Percentiles rank a stretch among this genome's conserved stretches.
phyloP scores from a whole-genome alignment of 2,888 invertebrate genomes.

The Orthonychiurus folsomi region DNA sequence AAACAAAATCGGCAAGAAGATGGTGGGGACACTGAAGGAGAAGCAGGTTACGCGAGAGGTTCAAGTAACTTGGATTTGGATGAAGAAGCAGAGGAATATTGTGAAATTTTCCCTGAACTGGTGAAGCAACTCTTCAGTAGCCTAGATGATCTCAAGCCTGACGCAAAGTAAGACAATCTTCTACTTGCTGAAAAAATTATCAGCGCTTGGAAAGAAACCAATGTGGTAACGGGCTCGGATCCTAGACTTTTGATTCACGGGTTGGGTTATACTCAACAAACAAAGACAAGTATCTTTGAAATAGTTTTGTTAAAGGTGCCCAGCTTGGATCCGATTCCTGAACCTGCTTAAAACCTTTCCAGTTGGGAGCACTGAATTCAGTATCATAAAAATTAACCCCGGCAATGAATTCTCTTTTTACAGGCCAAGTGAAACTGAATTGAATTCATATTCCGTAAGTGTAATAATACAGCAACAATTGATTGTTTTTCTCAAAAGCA shows the following conservation, averaged over 20 bases:
- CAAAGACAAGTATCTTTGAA: too few species aligned
- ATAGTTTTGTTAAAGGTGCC: too few species aligned
- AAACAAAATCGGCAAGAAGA: constrained; percentile 33
- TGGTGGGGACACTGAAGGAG: constrained; percentile 24
- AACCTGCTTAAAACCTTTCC: too few species aligned
- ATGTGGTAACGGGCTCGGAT: not conserved
- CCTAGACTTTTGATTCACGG: not conserved
- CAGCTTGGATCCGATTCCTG: too few species aligned
- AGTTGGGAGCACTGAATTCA: too few species aligned
- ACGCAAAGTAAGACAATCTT: constrained; percentile 11
- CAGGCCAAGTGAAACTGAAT: not conserved
- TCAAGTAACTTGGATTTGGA: constrained; percentile 26
- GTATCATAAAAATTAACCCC: too few species aligned
- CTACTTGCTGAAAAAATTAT: too few species aligned
- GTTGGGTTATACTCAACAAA: too few species aligned
- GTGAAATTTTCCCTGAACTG: constrained; percentile 33
- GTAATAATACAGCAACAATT: too few species aligned
- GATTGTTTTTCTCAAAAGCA: too few species aligned
- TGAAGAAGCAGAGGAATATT: constrained; percentile 37
- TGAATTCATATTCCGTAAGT: not conserved
- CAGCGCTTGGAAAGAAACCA: not conserved
- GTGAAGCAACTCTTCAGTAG: constrained; percentile 30
- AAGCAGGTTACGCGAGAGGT: constrained; percentile 15
- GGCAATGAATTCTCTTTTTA: not conserved
- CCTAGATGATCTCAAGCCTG: constrained; percentile 30